Conservation (phyloP, 2,888 invertebrate species). For the Perizoma flavofasciatum region DNA sequence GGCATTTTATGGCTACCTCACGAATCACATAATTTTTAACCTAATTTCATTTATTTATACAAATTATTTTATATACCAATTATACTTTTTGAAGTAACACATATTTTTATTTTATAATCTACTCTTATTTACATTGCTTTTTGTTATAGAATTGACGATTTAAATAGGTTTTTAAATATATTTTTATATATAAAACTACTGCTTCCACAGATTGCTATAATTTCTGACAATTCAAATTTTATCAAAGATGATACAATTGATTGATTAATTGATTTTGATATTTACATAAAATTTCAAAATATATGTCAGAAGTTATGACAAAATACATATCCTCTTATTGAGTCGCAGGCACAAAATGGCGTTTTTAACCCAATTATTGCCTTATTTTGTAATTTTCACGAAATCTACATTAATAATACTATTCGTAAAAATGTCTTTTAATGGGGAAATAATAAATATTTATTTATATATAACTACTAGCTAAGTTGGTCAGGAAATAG, state of each 20-base stretch:
- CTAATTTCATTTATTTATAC: slow-evolving; percentile 66
- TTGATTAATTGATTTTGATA: slow-evolving; percentile 11
- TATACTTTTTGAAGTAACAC: slow-evolving; percentile 50
- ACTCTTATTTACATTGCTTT: slow-evolving; percentile 76
- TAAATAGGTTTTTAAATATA: slow-evolving; percentile 64
- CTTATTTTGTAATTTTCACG: slow-evolving; percentile 66
- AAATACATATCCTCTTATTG: slow-evolving; percentile 72
- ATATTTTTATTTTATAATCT: slow-evolving; percentile 69
- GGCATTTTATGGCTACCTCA: slow-evolving; percentile 83
- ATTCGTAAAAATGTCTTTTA: slow-evolving; percentile 84
- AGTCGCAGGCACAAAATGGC: slow-evolving; percentile 77
- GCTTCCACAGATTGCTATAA: slow-evolving; percentile 49
- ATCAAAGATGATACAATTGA: slow-evolving; percentile 4
- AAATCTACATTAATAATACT: slow-evolving; percentile 83
- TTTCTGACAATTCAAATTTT: slow-evolving; percentile 46
- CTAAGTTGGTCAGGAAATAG: slow-evolving; percentile 81
- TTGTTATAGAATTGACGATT: slow-evolving; percentile 78
- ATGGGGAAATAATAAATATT: slow-evolving; percentile 78
- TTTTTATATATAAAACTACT: slow-evolving; percentile 50
- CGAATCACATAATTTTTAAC: slow-evolving; percentile 73
- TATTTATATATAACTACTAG: slow-evolving; percentile 64
- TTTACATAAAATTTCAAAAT: slow-evolving; percentile 17
- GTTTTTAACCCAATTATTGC: slow-evolving; percentile 80
- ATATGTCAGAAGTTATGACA: slow-evolving; percentile 50
- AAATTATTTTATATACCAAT: slow-evolving; percentile 69